Evolutionary conservation across 1,140 invertebrate species (phyloP).

Genomic region (Contarinia nasturtii): DNA sequence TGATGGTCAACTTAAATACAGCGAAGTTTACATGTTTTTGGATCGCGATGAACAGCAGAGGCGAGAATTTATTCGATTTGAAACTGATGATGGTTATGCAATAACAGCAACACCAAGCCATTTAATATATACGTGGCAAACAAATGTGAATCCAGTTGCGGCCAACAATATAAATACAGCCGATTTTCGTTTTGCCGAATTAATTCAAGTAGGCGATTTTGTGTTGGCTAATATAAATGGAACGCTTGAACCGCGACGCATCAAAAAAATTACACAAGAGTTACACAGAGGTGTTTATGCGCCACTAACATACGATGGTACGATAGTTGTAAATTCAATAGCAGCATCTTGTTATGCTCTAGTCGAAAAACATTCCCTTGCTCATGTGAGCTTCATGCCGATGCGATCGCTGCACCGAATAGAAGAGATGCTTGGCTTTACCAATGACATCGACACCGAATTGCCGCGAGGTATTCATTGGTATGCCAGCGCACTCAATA

Average conservation of each 20-base stretch:
- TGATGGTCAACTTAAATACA: conserved; percentile 49
- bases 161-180: conserved; percentile 1
- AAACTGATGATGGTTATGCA: conserved; percentile 42
- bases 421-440: conserved; percentile 13
- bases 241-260: conserved; percentile 34
- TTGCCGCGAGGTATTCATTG: conserved; percentile 49
- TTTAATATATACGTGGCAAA: conserved; percentile 34
- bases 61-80: conserved; percentile 49
- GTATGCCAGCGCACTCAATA: conserved; percentile 66
- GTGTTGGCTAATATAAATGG: conserved; percentile 27
- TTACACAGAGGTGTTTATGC: conserved; percentile 61
- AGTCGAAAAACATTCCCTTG: conserved; percentile 62
- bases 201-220: conserved; percentile 28
- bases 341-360: conserved; percentile 89
- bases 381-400: conserved; percentile 68
- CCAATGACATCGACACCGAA: conserved; percentile 5
- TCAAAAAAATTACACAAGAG: conserved; percentile 36
- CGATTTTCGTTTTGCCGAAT: conserved; percentile 35
- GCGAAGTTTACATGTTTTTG: conserved; percentile 77
- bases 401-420: conserved; percentile 37
- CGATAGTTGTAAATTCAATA: conserved; percentile 75
- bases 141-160: conserved; percentile 5
- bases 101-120: conserved; percentile 74
- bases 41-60: conserved; percentile 49
- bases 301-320: conserved; percentile 67